Conservation (phyloP, 2,113 vertebrate species). For the Catagonus wagneri region DNA sequence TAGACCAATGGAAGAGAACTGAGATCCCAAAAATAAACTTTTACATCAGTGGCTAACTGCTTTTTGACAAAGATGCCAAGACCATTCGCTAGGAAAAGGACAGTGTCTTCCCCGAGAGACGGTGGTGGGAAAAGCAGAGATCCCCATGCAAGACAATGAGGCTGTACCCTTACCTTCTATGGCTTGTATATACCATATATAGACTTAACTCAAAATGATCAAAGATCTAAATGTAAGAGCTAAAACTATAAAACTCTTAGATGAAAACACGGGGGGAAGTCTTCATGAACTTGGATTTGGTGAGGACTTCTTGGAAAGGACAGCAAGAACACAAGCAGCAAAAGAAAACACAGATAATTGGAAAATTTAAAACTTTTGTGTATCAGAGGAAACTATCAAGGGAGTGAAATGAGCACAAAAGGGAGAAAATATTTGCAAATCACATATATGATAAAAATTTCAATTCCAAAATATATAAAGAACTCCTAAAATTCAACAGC, state of each 20-base stretch:
- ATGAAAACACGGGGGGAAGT: not conserved
- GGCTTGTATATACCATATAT: not conserved
- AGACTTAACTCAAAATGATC: not conserved
- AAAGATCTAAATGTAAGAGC: not conserved
- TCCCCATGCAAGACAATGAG: not conserved
- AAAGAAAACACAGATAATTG: not conserved
- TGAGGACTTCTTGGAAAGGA: not conserved
- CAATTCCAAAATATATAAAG: not conserved
- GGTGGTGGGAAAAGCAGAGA: not conserved
- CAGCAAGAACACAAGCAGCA: not conserved
- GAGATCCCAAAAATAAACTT: not conserved
- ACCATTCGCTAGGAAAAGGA: not conserved
- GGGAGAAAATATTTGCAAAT: not conserved
- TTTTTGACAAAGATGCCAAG: not conserved
- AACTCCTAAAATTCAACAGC: not conserved
- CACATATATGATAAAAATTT: not conserved
- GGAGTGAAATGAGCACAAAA: not conserved
- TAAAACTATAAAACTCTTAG: not conserved
- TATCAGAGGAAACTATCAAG: not conserved
- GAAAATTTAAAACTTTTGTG: not conserved
- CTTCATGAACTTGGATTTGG: not conserved
- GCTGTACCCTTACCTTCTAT: too few relatives aligned
- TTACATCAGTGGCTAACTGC: not conserved
- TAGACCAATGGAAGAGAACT: not conserved
- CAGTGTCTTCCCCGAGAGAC: not conserved